phyloP scores from a whole-genome alignment of 2,888 invertebrate species.

The Agrochola lychnidis region DNA sequence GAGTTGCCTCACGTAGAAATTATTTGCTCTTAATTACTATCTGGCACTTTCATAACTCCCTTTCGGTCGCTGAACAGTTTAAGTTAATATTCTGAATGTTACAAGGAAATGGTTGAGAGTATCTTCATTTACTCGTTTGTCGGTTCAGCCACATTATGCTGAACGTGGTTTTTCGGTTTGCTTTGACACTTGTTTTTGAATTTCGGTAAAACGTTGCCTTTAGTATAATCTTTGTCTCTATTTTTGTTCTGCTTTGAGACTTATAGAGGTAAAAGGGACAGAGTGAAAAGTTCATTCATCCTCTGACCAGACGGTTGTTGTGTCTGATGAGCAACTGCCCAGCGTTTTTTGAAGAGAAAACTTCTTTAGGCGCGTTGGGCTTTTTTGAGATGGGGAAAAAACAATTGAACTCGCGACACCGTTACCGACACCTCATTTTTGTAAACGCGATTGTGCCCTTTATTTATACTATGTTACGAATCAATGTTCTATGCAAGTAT shows the following conservation, averaged over 20 bases:
- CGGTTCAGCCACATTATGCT: background rate
- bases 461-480: no score
- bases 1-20: conserved; percentile 45
- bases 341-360: no score
- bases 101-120: conserved; percentile 11
- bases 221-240: background rate
- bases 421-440: no score
- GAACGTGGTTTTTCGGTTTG: conserved; percentile 7
- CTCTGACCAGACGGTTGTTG: no score
- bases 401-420: no score
- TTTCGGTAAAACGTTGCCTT: background rate
- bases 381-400: no score
- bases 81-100: conserved; percentile 27
- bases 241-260: background rate
- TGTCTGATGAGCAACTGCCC: no score
- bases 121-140: conserved; percentile 21
- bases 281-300: no score
- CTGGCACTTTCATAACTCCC: conserved; percentile 41
- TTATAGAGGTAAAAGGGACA: no score
- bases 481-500: no score
- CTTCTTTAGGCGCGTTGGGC: no score
- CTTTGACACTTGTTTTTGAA: conserved; percentile 8
- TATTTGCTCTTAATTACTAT: conserved; percentile 55
- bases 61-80: conserved; percentile 20
- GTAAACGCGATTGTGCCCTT: no score